Base-by-base conservation (phyloP, 2,797 vertebrate species). In the Tapirus indicus region DNA sequence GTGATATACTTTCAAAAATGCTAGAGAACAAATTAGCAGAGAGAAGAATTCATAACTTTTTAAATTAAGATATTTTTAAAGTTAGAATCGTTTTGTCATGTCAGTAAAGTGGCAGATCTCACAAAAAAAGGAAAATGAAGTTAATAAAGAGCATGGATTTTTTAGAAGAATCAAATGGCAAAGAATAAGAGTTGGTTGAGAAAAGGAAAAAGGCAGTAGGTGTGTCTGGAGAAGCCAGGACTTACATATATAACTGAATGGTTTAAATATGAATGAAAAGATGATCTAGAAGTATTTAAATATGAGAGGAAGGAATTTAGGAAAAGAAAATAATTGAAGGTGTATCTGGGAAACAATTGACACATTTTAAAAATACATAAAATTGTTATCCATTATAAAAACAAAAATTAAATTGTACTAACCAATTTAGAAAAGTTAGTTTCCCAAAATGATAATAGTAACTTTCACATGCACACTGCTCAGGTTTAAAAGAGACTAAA, bases 401-500 rank as follows among this genome's bases (percentile, higher is more conserved):
- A 62, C 13, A 85, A 56, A 68, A n/a, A 20, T 2, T 41, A 35
- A 93, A 62, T 71, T 83, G 16, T 29, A 66, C 32, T 74, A 93
- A 69, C 14, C 8, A 95, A 82, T 35, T 95, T 35, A 72, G 91
- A 83, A 88, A 66, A 80, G 27, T 84, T 44, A 38, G 75, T 72
- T 77, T 94, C 18, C 35, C 5, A 21, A 79, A 92, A 89, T 82
- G 56, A 56, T 89, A 74, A 74, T 20, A 58, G 13, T 9, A 69
- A 32, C n/a, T 85, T 95, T 87, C 16, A 66, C 12, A 32, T 60
- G 6, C 35, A 58, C 11, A 72, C 0, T 74, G 27, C n/a, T 95
- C 86, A 74, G 3, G n/a, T 96, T 72, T 94, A 41, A 96, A 64
- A 96, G 47, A 92, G 14, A 83, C 11, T 29, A 38, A 68, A 83